Conservation (phyloP, 2,113 vertebrate species). For the Naja naja region DNA sequence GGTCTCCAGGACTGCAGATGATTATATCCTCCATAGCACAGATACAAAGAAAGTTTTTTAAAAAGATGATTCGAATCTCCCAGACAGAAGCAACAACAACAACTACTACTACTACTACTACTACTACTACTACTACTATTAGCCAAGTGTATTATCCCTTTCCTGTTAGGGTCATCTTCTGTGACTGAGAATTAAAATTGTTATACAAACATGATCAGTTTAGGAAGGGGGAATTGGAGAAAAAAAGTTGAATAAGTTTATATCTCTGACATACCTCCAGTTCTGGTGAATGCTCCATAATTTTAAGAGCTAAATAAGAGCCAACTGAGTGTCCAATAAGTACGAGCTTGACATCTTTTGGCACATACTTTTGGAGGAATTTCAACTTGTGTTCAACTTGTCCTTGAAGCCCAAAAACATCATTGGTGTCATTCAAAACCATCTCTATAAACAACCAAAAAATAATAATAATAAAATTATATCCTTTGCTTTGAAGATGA, state of each 20-base stretch:
- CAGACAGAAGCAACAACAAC: neutral
- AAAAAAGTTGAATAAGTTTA: neutral
- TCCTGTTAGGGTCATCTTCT: neutral
- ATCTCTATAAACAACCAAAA: conserved; percentile 71
- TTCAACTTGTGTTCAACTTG: conserved; percentile 91
- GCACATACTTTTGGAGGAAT: conserved; percentile 83
- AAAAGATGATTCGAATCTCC: neutral
- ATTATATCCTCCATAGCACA: neutral
- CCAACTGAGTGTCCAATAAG: conserved; percentile 92
- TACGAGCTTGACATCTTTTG: conserved; percentile 79
- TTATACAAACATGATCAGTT: neutral
- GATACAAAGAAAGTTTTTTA: neutral
- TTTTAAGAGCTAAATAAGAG: conserved; percentile 86
- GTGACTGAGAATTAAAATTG: neutral
- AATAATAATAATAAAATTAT: conserved; percentile 15
- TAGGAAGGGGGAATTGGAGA: neutral
- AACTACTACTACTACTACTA: neutral
- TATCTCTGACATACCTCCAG: conserved; percentile 74
- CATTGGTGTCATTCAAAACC: conserved; percentile 66
- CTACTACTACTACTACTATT: neutral
- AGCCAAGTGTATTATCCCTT: neutral
- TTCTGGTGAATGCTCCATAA: conserved; percentile 83
- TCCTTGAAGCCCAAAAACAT: conserved; percentile 87
- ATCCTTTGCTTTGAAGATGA: conserved; percentile 16
- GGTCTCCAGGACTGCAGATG: neutral